Conservation (phyloP, 2,888 invertebrate species). For the Pollenia labialis region DNA sequence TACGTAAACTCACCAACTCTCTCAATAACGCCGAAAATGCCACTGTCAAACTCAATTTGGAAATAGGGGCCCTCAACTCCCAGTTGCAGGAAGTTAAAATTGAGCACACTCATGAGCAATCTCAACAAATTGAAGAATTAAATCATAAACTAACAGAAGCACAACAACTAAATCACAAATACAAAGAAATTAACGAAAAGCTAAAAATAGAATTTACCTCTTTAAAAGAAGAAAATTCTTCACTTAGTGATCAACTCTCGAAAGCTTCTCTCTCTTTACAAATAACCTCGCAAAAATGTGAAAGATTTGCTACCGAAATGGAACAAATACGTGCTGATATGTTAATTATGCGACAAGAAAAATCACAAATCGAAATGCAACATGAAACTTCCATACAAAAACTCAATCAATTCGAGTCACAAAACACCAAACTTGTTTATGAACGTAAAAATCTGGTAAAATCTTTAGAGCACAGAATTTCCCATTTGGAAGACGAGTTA, state of each 20-base stretch:
- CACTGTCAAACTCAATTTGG: conserved; percentile 77
- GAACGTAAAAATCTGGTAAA: conserved; percentile 68
- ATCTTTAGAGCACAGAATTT: conserved; percentile 73
- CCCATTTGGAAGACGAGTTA: conserved; percentile 70
- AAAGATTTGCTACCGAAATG: conserved; percentile 73
- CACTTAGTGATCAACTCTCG: conserved; percentile 74
- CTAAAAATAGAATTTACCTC: conserved; percentile 62
- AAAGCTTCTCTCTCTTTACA: conserved; percentile 74
- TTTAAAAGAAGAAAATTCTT: conserved; percentile 74
- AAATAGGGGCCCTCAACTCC: conserved; percentile 78
- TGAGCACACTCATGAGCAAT: conserved; percentile 63
- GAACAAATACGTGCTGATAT: conserved; percentile 72
- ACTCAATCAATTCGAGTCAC: conserved; percentile 73
- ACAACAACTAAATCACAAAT: conserved; percentile 65
- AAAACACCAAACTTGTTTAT: conserved; percentile 69
- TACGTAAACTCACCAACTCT: conserved; percentile 75
- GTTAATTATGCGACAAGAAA: conserved; percentile 70
- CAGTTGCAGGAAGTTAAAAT: conserved; percentile 73
- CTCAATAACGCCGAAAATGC: conserved; percentile 75
- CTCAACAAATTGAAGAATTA: conserved; percentile 67
- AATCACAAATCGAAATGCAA: conserved; percentile 73
- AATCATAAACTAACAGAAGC: conserved; percentile 69
- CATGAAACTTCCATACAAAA: conserved; percentile 72
- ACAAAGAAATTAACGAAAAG: conserved; percentile 74
- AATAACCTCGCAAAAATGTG: conserved; percentile 73